A percentile compares a stretch with the other conserved stretches of the same genome.
Conservation (phyloP, 2,888 invertebrate genomes). For the Philaethria dido region DNA sequence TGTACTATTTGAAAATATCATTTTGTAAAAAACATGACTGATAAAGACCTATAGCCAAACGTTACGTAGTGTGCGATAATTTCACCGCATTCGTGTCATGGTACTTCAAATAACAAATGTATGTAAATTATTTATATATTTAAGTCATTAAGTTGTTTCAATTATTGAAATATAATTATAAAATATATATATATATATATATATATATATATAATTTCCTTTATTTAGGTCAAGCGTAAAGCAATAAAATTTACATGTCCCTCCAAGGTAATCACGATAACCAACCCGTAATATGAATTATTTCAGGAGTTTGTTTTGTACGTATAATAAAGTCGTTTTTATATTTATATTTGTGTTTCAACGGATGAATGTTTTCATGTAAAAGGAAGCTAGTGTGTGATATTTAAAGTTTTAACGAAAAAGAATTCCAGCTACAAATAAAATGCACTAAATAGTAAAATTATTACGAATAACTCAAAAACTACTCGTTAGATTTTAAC, state of each 20-base stretch:
- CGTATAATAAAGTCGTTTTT: not conserved
- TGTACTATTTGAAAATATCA: too few relatives aligned
- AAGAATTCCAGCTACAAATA: too few relatives aligned
- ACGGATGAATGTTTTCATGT: not conserved
- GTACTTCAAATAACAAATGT: constrained; percentile 6
- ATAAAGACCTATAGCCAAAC: not conserved
- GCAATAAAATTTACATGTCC: constrained; percentile 15
- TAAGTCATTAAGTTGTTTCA: constrained; percentile 21
- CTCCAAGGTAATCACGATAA: constrained; percentile 22
- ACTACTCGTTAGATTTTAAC: too few relatives aligned
- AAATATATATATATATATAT: too few relatives aligned
- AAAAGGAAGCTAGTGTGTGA: too few relatives aligned
- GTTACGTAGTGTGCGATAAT: constrained; percentile 11
- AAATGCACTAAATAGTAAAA: too few relatives aligned
- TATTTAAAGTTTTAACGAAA: too few relatives aligned
- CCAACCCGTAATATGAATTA: constrained; percentile 6
- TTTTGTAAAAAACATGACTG: not conserved
- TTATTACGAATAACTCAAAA: too few relatives aligned
- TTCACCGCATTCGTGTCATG: constrained; percentile 14
- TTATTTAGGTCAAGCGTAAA: constrained; percentile 20
- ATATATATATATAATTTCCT: constrained; percentile 18
- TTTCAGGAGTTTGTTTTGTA: constrained; percentile 12
- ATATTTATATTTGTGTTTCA: not conserved
- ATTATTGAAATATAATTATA: constrained; percentile 6
- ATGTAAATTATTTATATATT: constrained; percentile 10